Conservation (phyloP, 2,113 vertebrate genomes). For the Cavia aperea region DNA sequence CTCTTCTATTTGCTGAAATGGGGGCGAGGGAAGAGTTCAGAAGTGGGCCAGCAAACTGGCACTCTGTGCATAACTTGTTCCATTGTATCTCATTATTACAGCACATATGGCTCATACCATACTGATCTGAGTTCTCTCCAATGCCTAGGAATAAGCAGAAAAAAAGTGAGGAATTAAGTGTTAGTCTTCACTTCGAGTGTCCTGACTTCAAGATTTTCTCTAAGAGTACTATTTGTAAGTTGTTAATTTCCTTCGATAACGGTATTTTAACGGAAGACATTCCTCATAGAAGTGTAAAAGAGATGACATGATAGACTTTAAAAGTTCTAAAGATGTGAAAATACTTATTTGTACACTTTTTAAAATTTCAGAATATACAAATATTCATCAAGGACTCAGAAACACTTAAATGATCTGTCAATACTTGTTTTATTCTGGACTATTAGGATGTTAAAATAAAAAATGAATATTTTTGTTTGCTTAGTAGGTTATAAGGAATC, state of each 20-base stretch:
- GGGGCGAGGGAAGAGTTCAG: background rate
- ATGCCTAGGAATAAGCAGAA: conserved; percentile 46
- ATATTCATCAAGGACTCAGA: conserved; percentile 38
- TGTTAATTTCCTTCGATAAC: conserved; percentile 64
- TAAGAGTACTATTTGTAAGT: conserved; percentile 53
- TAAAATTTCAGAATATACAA: conserved; percentile 53
- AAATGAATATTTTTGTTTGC: background rate
- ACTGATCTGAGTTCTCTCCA: conserved; percentile 57
- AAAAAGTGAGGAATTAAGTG: conserved; percentile 48
- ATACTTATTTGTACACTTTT: conserved; percentile 35
- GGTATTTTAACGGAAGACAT: conserved; percentile 58
- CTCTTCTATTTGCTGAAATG: background rate
- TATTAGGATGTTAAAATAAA: conserved; percentile 33
- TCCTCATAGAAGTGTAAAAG: conserved; percentile 47
- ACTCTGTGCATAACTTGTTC: conserved; percentile 51
- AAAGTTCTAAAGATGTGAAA: conserved; percentile 59
- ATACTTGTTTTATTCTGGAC: background rate
- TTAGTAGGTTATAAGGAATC: background rate
- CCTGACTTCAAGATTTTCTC: background rate
- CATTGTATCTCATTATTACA: conserved; percentile 44
- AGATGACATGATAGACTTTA: conserved; percentile 30
- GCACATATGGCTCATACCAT: conserved; percentile 52
- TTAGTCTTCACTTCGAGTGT: conserved; percentile 42
- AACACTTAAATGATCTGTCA: background rate
- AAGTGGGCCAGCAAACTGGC: conserved; percentile 61